phyloP scores from a whole-genome alignment of 2,797 vertebrate species.

The Alcedo quadribrachys region DNA sequence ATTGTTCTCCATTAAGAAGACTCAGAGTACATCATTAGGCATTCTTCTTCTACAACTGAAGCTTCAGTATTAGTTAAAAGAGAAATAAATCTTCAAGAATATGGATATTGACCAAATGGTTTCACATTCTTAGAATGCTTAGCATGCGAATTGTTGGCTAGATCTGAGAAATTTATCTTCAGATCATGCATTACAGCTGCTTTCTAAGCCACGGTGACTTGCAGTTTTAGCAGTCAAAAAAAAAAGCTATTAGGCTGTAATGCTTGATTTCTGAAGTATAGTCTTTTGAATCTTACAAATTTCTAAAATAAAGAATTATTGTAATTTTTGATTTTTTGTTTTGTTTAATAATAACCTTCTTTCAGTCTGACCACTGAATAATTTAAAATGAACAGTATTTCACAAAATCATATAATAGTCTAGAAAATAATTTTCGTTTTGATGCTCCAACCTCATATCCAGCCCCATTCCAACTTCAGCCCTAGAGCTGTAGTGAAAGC shows the following conservation, averaged over 20 bases:
- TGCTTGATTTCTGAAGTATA: neutral
- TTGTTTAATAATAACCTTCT: neutral
- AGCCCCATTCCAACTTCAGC: neutral
- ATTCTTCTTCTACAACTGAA: neutral
- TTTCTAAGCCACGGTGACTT: neutral
- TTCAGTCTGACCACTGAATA: neutral
- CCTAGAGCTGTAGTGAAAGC: neutral
- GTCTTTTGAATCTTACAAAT: neutral
- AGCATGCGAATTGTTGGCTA: slow-evolving; percentile 14
- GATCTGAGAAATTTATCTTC: slow-evolving; percentile 13
- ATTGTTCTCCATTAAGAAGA: neutral
- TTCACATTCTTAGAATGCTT: neutral
- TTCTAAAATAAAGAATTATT: neutral
- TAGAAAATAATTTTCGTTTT: neutral
- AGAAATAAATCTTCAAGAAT: slow-evolving; percentile 40
- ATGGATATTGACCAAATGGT: slow-evolving; percentile 19
- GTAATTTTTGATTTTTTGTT: neutral
- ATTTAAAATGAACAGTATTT: neutral
- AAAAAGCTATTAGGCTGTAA: neutral
- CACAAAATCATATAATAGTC: neutral
- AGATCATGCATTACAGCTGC: slow-evolving; percentile 14
- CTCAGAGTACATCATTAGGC: neutral
- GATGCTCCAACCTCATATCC: neutral
- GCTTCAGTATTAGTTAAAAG: slow-evolving; percentile 20
- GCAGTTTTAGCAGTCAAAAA: slow-evolving; percentile 25